Conservation (phyloP, 35 echinoderm and acorn worm species). For the Acanthaster planci region DNA sequence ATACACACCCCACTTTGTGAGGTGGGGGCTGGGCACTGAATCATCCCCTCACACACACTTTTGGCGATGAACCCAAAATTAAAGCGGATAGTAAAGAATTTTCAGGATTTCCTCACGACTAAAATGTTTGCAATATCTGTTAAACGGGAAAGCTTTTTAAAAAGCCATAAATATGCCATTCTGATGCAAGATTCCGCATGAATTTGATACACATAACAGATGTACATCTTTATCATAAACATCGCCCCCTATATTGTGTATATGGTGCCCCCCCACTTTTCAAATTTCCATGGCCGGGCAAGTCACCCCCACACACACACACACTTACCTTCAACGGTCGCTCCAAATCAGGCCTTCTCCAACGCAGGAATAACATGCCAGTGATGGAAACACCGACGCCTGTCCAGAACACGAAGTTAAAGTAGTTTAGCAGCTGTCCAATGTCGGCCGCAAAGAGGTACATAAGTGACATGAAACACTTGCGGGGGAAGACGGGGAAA, state of each 20-base stretch:
- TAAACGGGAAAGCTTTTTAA: neutral
- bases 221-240: too few species aligned
- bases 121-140: neutral
- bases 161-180: too few species aligned
- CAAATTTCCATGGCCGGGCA: neutral
- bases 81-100: too few species aligned
- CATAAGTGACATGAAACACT: constrained; percentile 18
- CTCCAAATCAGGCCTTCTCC: constrained; percentile 35
- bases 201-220: too few species aligned
- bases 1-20: too few species aligned
- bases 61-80: too few species aligned
- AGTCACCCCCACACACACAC: neutral
- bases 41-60: too few species aligned
- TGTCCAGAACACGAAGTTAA: constrained; percentile 32
- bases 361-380: constrained; percentile 35
- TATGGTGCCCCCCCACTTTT: too few species aligned
- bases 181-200: too few species aligned
- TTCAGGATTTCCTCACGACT: too few species aligned
- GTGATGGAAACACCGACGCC: constrained; percentile 13
- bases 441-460: constrained; percentile 26
- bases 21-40: too few species aligned
- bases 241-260: neutral
- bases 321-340: constrained; percentile 44
- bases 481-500: too few species aligned
- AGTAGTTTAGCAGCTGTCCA: constrained; percentile 29